Percentiles rank a stretch among this genome's conserved stretches.
Conservation (phyloP, 1,140 invertebrate genomes). For the Nasonia vitripennis region DNA sequence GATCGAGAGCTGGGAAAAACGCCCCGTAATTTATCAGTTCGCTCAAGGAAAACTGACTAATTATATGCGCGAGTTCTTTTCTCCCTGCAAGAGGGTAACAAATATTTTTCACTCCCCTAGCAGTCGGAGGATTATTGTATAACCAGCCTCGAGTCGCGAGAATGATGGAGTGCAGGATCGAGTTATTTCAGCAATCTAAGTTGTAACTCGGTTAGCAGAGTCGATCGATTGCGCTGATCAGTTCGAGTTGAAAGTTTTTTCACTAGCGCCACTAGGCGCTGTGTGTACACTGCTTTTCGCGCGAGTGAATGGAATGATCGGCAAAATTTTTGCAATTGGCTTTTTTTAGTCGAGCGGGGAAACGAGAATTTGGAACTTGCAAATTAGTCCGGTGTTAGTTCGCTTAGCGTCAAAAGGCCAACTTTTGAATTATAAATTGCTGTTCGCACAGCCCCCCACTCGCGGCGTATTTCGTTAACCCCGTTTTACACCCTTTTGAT, state of each 20-base stretch:
- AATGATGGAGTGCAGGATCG: background rate
- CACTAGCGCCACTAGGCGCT: too few relatives aligned
- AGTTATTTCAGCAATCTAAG: background rate
- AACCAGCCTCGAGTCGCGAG: background rate
- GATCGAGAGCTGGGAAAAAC: conserved; percentile 5
- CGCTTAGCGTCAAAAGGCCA: background rate
- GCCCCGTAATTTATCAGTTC: conserved; percentile 28
- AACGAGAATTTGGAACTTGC: background rate
- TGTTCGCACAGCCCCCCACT: background rate
- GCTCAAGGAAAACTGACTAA: conserved; percentile 20
- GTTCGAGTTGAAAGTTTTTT: background rate
- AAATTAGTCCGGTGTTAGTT: background rate
- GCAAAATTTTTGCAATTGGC: background rate
- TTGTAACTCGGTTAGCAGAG: background rate
- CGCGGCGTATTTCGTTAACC: conserved; percentile 11
- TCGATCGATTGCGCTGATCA: background rate
- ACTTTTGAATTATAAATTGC: conserved; percentile 1
- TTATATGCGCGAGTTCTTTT: background rate
- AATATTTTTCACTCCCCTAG: background rate
- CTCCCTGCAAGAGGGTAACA: background rate
- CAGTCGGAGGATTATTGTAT: background rate
- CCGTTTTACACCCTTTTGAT: background rate
- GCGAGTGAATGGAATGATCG: too few relatives aligned
- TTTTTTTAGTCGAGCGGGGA: background rate
- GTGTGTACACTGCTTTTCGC: too few relatives aligned